These are phyloP conservation scores for Epistrophella euchroma DNA, from an alignment of 2,888 invertebrate genomes.

Conservation along the genomic window DNA sequence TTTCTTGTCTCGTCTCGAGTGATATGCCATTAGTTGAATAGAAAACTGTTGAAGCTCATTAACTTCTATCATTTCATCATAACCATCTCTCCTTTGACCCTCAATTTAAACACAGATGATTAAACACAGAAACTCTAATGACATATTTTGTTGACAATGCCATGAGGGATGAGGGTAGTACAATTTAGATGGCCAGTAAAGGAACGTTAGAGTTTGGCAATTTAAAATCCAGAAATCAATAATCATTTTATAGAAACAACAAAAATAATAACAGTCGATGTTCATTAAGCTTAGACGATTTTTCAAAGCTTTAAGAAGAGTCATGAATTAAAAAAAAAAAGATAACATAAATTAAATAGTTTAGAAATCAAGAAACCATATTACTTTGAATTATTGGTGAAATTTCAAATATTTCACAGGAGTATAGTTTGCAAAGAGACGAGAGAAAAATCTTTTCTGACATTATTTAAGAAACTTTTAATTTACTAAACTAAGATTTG, in stretches of 20 bases:
- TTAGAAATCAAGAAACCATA: too few relatives aligned
- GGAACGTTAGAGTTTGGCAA: background rate
- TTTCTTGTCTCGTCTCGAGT: background rate
- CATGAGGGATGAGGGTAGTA: background rate
- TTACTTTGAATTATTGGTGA: too few relatives aligned
- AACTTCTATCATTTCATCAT: background rate
- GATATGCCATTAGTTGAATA: background rate
- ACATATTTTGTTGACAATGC: background rate
- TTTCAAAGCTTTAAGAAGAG: background rate
- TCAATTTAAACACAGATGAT: conserved; percentile 1
- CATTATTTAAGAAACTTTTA: too few relatives aligned
- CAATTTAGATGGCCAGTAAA: background rate
- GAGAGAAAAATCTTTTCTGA: too few relatives aligned
- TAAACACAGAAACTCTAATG: conserved; percentile 10
- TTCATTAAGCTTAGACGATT: background rate
- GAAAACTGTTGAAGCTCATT: conserved; percentile 13
- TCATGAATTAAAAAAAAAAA: too few relatives aligned
- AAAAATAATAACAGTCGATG: background rate
- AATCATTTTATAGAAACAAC: background rate
- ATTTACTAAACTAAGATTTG: too few relatives aligned
- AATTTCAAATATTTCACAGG: too few relatives aligned
- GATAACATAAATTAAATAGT: too few relatives aligned
- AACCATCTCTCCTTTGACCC: background rate
- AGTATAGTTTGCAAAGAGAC: too few relatives aligned
- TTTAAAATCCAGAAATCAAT: background rate